Conservation (phyloP, 2,888 invertebrate genomes). For the Lamellibrachia columna region DNA sequence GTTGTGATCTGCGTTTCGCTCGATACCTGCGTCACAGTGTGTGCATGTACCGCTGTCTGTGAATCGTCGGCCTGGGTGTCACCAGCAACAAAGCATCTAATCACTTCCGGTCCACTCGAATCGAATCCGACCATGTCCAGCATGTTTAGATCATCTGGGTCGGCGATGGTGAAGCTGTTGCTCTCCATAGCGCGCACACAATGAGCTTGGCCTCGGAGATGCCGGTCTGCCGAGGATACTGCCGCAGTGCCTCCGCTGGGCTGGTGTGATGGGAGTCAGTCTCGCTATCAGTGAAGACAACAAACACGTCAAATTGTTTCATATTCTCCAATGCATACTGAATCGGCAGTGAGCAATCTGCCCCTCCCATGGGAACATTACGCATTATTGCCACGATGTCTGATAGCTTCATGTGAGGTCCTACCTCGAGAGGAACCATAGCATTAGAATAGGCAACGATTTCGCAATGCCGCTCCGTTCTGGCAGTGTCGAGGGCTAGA, state of each 20-base stretch:
- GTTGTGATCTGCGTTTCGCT: not conserved
- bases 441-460: slow-evolving; percentile 47
- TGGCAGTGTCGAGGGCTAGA: slow-evolving; percentile 60
- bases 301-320: slow-evolving; percentile 76
- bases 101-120: slow-evolving; percentile 62
- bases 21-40: not conserved
- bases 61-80: not conserved
- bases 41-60: not conserved
- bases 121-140: slow-evolving; percentile 66
- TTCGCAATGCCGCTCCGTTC: slow-evolving; percentile 52
- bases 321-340: slow-evolving; percentile 74
- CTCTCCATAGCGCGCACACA: slow-evolving; percentile 59
- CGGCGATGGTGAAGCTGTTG: slow-evolving; percentile 64
- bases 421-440: slow-evolving; percentile 41
- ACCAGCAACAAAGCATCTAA: slow-evolving; percentile 38
- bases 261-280: slow-evolving; percentile 64
- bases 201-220: slow-evolving; percentile 51
- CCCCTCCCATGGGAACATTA: slow-evolving; percentile 45
- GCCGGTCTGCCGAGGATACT: slow-evolving; percentile 70
- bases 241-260: slow-evolving; percentile 69
- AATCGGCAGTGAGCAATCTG: slow-evolving; percentile 55
- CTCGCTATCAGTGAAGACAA: slow-evolving; percentile 75
- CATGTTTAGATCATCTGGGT: slow-evolving; percentile 65
- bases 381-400: slow-evolving; percentile 36
- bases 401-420: slow-evolving; percentile 41